Percentiles rank a stretch among this genome's conserved stretches.
These are phyloP conservation scores for Pyrochroa serraticornis DNA, from an alignment of 2,888 invertebrate species.

Conservation along the genomic window DNA sequence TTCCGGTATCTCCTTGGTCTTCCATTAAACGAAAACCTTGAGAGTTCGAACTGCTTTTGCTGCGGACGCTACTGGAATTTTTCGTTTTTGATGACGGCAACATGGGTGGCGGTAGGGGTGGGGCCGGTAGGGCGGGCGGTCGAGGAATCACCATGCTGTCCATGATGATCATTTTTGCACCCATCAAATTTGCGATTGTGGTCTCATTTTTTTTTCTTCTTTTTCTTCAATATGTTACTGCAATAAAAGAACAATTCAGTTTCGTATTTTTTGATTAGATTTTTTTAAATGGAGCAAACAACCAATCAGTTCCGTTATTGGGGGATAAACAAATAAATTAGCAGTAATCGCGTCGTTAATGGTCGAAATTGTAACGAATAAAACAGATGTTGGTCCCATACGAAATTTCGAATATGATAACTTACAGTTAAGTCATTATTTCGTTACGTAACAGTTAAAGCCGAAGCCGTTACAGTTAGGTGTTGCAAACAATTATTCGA, in stretches of 20 bases:
- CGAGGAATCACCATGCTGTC: conserved; percentile 49
- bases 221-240: no score
- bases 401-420: conserved; percentile 6
- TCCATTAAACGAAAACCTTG: conserved; percentile 53
- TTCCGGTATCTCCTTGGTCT: conserved; percentile 49
- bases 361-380: neutral
- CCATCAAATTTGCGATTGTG: conserved; percentile 15
- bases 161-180: conserved; percentile 43
- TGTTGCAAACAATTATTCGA: conserved; percentile 3
- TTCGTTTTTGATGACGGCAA: conserved; percentile 22
- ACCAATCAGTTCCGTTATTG: neutral
- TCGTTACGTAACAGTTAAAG: conserved; percentile 16
- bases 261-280: no score
- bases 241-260: no score
- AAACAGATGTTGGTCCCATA: conserved; percentile 6
- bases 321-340: no score
- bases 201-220: neutral
- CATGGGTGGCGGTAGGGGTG: conserved; percentile 31
- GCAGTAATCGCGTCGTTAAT: no score
- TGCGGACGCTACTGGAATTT: conserved; percentile 41
- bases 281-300: no score
- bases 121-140: conserved; percentile 51
- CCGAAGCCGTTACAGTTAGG: conserved; percentile 7
- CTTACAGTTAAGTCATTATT: conserved; percentile 20
- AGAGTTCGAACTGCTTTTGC: conserved; percentile 44